Evolutionary conservation across 2,888 invertebrate species (phyloP), one percentile per base, ranked within the genome.

Genomic region (Mechanitis messenoides): DNA sequence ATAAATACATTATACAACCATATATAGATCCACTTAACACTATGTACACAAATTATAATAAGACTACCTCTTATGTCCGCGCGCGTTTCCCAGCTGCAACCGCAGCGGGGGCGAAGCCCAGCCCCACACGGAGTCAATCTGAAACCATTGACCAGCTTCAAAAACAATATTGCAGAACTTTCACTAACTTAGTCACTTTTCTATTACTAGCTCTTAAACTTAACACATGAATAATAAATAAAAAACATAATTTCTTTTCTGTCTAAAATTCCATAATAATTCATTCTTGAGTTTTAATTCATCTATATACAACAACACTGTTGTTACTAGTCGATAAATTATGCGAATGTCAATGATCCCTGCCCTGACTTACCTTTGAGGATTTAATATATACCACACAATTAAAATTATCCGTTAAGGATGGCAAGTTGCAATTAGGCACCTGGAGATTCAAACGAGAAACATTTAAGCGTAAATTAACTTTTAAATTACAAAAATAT

Each of bases 81-180:
- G 90, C 80, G 92, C 91, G 87, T 92, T 92, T 81, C 93, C 92
- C 92, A 93, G 91, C 91, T 94, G 94, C 89, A 94, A 91, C 78
- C 94, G 94, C 92, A 94, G 93, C 92, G 94, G 94, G 93, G 95
- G 96, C 92, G 96, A 95, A 93, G 95, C 95, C 96, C 96, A 96
- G 90, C 95, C 96, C 96, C 96, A 96, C 95, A 95, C 95, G 90
- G 95, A 94, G 94, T 96, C 96, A 95, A 96, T 96, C 96, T 96
- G 91, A 75, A 92, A 92, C 77, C 84, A 77, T 75, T 71, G 74
- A 71, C 72, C 73, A 69, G 71, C 72, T 76, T 77, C 69, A 76
- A 72, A 60, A 45, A 45, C 68, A 72, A 70, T 45, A 56, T 55
- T 59, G 53, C 33, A 28, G 61, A 63, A 59, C 60, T 65, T 62